Base-by-base conservation (phyloP, 2,797 vertebrate genomes). In the Channallabes apus region DNA sequence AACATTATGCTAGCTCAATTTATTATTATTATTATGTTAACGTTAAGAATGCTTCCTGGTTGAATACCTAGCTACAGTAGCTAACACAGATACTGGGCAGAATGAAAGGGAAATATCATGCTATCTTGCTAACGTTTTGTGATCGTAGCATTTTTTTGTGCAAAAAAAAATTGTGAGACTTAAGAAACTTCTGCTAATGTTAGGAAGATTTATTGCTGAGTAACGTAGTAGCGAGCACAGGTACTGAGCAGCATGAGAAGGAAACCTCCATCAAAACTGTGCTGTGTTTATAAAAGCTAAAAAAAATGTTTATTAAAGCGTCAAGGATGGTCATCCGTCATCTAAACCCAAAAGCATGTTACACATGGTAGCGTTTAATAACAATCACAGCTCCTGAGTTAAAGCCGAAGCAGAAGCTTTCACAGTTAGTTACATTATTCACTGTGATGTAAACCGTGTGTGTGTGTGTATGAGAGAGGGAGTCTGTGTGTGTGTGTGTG, bases 401-500 rank as follows among this genome's bases (percentile, higher is more conserved):
- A 27, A 54, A 75, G 73, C 27, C 6, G 22, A 79, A 62, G 76
- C 58, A n/a, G 20, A 78, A 61, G 32, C 18, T 12, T 38, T 58
- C 73, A 76, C 51, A 58, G 51, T 54, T 54, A 17, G 14, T 76
- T 58, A 56, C 3, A 15, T 79, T 79, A 61, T 64, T 1, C 22
- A 2, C 17, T 9, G 59, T 64, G 58, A 64, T 79, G 14, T 41
- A 79, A 79, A 14, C 76, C 58, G 20, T 38, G 29, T 61, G 54
- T 68, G 65, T 35, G 67, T 68, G 15, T 32, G 14, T 35, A n/a
- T n/a, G 29, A 32, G 65, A 32, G 65, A 41, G 41, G 41, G 41
- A 41, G 41, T 41, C 41, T 68, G 67, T 71, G 5, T 69, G 15
- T 69, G 68, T 41, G 68, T 79, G 76, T 61, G 58, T 62, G 75